Evolutionary conservation across 2,113 vertebrate species (phyloP), one percentile per base, ranked within the genome.

Genomic region (Otus sunia): DNA sequence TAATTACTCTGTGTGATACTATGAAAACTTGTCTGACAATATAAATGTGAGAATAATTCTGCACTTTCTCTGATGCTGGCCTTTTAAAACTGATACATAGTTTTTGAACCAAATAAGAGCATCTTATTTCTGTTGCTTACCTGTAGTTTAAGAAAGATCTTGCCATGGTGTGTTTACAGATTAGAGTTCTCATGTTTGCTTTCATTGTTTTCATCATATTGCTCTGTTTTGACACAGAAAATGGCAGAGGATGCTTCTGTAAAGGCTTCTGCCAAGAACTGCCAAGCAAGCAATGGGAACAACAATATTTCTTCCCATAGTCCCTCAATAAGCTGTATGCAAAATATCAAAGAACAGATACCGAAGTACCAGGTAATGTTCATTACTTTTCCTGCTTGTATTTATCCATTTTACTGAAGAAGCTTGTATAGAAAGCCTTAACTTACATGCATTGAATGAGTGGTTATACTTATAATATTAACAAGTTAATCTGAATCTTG

Each of bases 351-450:
- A 93, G 98, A 98, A 41, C 97, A 98, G 47, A 93, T 98, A 77
- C 98, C 98, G 2, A 98, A 98, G 83, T 99, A 98, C 94, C 98
- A 99, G 98, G 98, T 98, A 97, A 34, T 27, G 5, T 36, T 82
- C 22, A 3, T 66, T 92, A 60, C 34, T 85, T 52, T 82, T 32
- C 29, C 76, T 91, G 14, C 41, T 43, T 89, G 37, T 36, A 11
- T 36, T 37, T 52, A 37, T 88, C 17, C 5, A 6, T 79, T 77
- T 36, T 32, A 71, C n/a, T 55, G 20, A 58, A 78, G 26, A 69
- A 34, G 8, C 36, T 63, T 34, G 4, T 58, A 14, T 71, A 7
- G 49, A 47, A 78, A 88, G 21, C 39, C 18, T 56, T 41, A 18
- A 29, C 3, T 75, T 91, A 12, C 6, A 9, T 45, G 2, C 4